Percentiles rank a stretch among this genome's conserved stretches.
These are phyloP conservation scores for Phaenicophaeus curvirostris DNA, from an alignment of 2,797 vertebrate genomes.

Conservation along the genomic window DNA sequence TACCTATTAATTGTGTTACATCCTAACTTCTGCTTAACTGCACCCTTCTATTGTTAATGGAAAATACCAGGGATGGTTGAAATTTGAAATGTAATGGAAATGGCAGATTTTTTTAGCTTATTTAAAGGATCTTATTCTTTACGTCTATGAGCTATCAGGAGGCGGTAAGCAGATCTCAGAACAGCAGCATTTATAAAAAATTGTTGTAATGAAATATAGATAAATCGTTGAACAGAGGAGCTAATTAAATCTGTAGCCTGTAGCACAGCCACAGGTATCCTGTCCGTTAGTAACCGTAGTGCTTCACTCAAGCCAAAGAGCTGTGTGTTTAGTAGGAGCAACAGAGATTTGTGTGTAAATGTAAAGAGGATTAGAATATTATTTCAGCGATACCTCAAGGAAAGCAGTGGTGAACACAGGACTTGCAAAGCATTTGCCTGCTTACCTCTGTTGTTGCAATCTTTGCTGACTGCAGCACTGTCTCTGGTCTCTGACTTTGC, in stretches of 20 bases:
- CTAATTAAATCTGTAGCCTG: neutral
- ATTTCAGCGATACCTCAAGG: neutral
- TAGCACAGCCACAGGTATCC: neutral
- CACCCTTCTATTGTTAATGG: neutral
- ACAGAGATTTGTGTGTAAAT: neutral
- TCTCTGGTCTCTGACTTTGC: neutral
- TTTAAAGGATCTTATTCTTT: neutral
- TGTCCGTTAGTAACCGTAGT: neutral
- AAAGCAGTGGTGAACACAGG: neutral
- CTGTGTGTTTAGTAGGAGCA: neutral
- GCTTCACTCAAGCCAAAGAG: neutral
- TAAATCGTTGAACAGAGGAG: neutral
- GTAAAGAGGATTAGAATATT: neutral
- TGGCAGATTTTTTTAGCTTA: neutral
- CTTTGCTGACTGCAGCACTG: neutral
- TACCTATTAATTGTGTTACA: neutral
- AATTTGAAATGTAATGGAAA: neutral
- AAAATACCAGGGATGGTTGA: neutral
- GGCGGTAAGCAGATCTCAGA: neutral
- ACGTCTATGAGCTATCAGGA: neutral
- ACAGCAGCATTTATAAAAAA: neutral
- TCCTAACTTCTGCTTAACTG: neutral
- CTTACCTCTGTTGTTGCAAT: neutral
- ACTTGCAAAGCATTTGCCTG: neutral
- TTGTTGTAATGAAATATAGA: neutral